These are phyloP conservation scores for Pelusios castaneus DNA, from an alignment of 2,113 vertebrate species.

Conservation along the genomic window DNA sequence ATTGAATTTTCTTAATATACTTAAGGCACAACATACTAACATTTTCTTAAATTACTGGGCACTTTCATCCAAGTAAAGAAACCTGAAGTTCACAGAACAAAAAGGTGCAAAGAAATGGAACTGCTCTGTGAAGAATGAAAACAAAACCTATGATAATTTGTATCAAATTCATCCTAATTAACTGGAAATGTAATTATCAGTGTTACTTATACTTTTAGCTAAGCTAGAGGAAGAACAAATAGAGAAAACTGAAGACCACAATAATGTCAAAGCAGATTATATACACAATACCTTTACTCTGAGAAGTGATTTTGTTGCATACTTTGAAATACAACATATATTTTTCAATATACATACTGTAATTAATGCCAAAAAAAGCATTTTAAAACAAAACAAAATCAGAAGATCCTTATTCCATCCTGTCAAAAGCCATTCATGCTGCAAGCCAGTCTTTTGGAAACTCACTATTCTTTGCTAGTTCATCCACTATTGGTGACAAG, in stretches of 20 bases:
- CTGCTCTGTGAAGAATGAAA: neutral
- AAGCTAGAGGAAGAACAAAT: neutral
- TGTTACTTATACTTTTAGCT: neutral
- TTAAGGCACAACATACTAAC: neutral
- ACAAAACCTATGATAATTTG: neutral
- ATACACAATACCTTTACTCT: neutral
- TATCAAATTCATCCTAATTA: neutral
- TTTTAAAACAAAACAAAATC: neutral
- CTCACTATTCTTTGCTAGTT: neutral
- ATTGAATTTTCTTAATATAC: neutral
- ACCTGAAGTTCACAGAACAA: neutral
- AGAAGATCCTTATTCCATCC: neutral
- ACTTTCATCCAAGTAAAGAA: neutral
- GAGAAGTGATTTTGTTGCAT: neutral
- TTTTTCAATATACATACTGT: neutral
- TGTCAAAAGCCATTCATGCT: neutral
- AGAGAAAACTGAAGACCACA: neutral
- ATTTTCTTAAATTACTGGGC: neutral
- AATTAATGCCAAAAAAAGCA: neutral
- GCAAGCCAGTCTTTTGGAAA: neutral
- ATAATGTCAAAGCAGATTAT: neutral
- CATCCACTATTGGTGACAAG: neutral
- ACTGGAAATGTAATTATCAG: neutral
- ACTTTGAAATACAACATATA: neutral
- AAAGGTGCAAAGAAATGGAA: neutral